Evolutionary conservation across 2,888 invertebrate genomes (phyloP), one percentile per base, ranked within the genome.

Genomic region (Erebia ligea): DNA sequence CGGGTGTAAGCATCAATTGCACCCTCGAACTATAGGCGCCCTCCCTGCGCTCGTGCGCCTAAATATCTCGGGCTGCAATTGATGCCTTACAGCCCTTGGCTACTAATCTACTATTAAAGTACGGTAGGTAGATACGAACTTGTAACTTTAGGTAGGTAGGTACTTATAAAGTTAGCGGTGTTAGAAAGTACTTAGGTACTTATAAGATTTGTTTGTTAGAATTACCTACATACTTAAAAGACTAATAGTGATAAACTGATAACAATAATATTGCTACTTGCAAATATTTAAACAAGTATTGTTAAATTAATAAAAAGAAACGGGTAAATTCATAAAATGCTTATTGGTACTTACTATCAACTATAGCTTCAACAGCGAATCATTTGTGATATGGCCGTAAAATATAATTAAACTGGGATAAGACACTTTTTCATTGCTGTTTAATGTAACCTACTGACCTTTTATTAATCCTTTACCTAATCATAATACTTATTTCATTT

Each of bases 211-310:
- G 15, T 45, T 48, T 48, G 48, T 21, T 13, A 42, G 11, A 19
- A 42, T 61, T 61, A 45, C 19, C 45, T 42, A 2, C 21, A 19
- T 17, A 9, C 10, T 11, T 45, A 11, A 11, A 45, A n/a, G 10
- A 19, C 17, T 19, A n/a, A 10, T 40, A 17, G 42, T n/a, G 45
- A 45, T 19, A 42, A 40, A n/a, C 1, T 9, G 9, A 13, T 42
- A 42, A 11, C 17, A 25, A 63, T 63, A 50, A 13, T 25, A 34
- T 21, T 70, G 70, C 66, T 48, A 70, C 66, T 70, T 67, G 70
- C 25, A 61, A 66, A 19, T 34, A 70, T 17, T 40, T 66, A 15
- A 66, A 67, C 66, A 70, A 70, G 70, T 66, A 56, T 70, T 70
- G 70, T 70, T 67, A 45, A 61, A 61, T 66, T 34, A 25, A 17